A percentile compares a stretch with the other conserved stretches of the same genome.
Evolutionary conservation across 1,140 invertebrate species (phyloP).

Genomic region (Tetramorium alpestre): DNA sequence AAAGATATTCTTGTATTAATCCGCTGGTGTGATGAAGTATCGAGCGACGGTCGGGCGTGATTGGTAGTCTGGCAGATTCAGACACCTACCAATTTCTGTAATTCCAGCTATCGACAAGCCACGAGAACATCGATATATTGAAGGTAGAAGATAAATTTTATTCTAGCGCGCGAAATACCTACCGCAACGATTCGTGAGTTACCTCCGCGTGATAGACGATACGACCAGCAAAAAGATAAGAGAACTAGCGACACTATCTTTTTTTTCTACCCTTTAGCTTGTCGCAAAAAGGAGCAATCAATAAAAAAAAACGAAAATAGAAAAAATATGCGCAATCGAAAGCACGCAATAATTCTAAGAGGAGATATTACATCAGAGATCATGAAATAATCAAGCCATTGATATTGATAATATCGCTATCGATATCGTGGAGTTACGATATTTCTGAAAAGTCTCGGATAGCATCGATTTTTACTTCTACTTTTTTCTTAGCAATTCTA

Average conservation of each 20-base stretch:
- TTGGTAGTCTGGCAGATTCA: not conserved
- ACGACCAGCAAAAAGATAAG: constrained; percentile 15
- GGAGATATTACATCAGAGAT: not conserved
- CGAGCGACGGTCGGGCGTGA: not conserved
- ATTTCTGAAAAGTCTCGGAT: not conserved
- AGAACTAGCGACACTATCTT: not conserved
- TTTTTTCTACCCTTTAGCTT: constrained; percentile 20
- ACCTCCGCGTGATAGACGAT: constrained; percentile 42
- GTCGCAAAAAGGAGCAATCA: not conserved
- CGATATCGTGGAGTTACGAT: not conserved
- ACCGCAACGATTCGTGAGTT: constrained; percentile 29
- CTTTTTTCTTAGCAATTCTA: constrained; percentile 1
- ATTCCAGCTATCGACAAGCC: constrained; percentile 14
- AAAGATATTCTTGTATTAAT: constrained; percentile 20
- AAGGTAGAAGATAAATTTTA: constrained; percentile 42
- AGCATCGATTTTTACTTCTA: not conserved
- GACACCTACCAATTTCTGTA: constrained; percentile 36
- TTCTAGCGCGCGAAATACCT: not conserved
- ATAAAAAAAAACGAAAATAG: not conserved
- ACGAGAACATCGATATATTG: not conserved
- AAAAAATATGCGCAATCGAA: not conserved
- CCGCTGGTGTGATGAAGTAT: not conserved
- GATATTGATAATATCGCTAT: not conserved
- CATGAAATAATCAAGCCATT: not conserved
- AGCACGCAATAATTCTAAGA: not conserved